Base-by-base conservation (phyloP, 2,888 invertebrate species). In the Pandemis heparana region DNA sequence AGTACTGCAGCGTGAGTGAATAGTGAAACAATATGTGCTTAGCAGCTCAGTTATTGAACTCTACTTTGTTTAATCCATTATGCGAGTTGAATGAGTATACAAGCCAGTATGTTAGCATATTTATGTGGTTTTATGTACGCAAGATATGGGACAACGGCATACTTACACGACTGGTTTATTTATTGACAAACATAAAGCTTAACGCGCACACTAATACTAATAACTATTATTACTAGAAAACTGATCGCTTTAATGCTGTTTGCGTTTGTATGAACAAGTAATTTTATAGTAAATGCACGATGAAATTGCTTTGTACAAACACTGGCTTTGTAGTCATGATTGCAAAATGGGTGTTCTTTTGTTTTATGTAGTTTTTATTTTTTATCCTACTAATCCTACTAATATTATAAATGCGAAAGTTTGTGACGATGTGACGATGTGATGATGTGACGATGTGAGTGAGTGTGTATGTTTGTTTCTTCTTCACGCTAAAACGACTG, bases 61-160 rank as follows among this genome's bases (percentile, higher is more conserved):
- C 39, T 51, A 43, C 60, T 67, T 53, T 66, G 66, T 66, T 61
- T 38, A 61, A 71, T 71, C 66, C 43, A 71, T 67, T 64, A 41
- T 48, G 51, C 48, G n/a, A 63, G 32, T 63, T 39, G 53, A 32
- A 16, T 56, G 56, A 48, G 38, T 4, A 14, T 16, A 46, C 18
- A 62, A 65, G 51, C 39, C 46, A 71, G 51, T 66, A 43, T 61
- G 43, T 43, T 16, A 53, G 66, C 14, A n/a, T 63, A 46, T 61
- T 66, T n/a, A 66, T 43, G 61, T 48, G 23, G 59, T 61, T 53
- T 53, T 63, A 63, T 12, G 53, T 60, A 66, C 43, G 61, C 38
- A 48, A 53, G 46, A 62, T 62, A 46, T 18, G 56, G 56, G 62
- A 53, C 39, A 59, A 61, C 32, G 39, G 16, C n/a, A 41, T 43